phyloP scores from a whole-genome alignment of 2,888 invertebrate genomes.

The Oasisia sp. region DNA sequence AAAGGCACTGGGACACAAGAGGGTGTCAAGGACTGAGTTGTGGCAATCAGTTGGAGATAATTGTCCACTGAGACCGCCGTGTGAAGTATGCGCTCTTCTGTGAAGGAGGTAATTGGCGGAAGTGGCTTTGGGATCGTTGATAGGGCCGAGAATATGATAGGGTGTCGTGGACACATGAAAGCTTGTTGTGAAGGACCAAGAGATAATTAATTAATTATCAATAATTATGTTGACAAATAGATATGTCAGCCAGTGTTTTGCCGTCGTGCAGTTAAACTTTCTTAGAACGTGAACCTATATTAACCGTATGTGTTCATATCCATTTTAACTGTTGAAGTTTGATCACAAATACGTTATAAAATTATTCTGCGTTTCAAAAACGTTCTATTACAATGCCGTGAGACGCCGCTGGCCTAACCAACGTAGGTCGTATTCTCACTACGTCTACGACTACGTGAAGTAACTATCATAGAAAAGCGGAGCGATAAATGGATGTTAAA shows the following conservation, averaged over 20 bases:
- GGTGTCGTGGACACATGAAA: not conserved
- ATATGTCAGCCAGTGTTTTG: not conserved
- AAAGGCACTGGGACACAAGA: not conserved
- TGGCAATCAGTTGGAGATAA: not conserved
- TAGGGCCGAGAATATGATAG: not conserved
- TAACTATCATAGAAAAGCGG: too few relatives aligned
- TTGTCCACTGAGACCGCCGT: not conserved
- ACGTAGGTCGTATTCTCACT: not conserved
- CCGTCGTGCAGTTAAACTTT: not conserved
- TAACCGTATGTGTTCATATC: not conserved
- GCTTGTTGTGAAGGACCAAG: not conserved
- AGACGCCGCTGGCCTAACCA: not conserved
- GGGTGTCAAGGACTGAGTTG: not conserved
- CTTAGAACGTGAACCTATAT: not conserved
- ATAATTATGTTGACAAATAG: not conserved
- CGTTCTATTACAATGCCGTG: not conserved
- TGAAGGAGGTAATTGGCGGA: not conserved
- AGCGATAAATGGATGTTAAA: too few relatives aligned
- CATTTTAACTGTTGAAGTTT: too few relatives aligned
- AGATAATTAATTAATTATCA: not conserved
- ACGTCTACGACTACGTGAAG: too few relatives aligned
- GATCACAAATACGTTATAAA: too few relatives aligned
- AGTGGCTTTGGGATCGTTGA: not conserved
- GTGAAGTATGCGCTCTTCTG: not conserved
- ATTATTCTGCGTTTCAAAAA: not conserved